These are phyloP conservation scores for Acrossocheilus wenchowensis DNA, from an alignment of 2,797 vertebrate genomes.

Conservation along the genomic window DNA sequence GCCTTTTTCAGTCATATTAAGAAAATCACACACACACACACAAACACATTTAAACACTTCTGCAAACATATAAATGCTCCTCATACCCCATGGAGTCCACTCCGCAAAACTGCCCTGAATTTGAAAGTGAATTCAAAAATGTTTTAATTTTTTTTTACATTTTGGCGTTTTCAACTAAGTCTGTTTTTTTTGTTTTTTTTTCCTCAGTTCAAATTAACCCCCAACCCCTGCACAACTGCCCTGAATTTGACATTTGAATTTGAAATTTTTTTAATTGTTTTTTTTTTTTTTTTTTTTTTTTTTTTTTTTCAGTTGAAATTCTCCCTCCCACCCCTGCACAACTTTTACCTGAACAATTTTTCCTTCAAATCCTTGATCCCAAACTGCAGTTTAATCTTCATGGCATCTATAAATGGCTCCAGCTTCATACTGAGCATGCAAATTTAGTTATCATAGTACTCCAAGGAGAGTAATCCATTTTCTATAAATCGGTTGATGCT, in stretches of 20 bases:
- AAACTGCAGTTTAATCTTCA: neutral
- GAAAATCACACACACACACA: slow-evolving; percentile 52
- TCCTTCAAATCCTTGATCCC: neutral
- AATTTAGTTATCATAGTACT: neutral
- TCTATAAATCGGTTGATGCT: neutral
- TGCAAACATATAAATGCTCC: slow-evolving; percentile 44
- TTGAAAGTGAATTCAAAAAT: neutral
- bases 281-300: no score
- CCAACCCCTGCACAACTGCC: slow-evolving; percentile 72
- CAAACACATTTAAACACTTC: slow-evolving; percentile 62
- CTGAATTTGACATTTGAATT: slow-evolving; percentile 70
- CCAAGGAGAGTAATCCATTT: neutral
- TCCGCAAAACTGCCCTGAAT: slow-evolving; percentile 78
- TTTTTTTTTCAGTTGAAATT: neutral
- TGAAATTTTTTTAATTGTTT: neutral
- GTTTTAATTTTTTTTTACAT: neutral
- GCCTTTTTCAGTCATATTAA: slow-evolving; percentile 57
- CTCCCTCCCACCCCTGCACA: neutral
- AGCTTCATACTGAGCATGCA: neutral
- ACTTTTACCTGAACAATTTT: neutral
- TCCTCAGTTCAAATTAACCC: neutral
- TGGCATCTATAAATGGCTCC: no score
- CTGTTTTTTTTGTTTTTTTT: neutral
- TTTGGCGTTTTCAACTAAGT: slow-evolving; percentile 53
- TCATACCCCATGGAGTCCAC: slow-evolving; percentile 75